Base-by-base conservation (phyloP, 2,888 invertebrate species). In the Andrena hattorfiana region DNA sequence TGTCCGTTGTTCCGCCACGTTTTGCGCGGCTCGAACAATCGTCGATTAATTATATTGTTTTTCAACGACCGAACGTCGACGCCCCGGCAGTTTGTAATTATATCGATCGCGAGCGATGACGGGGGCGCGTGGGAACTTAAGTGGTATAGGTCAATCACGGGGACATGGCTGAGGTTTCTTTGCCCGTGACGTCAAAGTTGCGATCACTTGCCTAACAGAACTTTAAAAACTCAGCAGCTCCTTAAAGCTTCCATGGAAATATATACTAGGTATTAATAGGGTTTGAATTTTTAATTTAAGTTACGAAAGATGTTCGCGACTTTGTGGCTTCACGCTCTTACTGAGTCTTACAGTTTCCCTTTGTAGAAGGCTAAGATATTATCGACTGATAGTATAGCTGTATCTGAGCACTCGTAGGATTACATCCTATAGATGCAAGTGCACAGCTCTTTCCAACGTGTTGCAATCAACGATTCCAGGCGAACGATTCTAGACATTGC, bases 11-110 rank as follows among this genome's bases (percentile, higher is more conserved):
- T 30, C 49, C 20, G 16, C 8, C 28, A 10, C 20, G 28, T 62
- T 63, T 76, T 62, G 16, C 70, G 7, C 30, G 42, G 20, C 7
- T n/a, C 59, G 28, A 23, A 62, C 71, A 71, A 71, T 71, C 60
- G 71, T 49, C 71, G 48, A 62, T 71, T 71, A 71, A 71, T 71
- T 62, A 71, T 62, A 71, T 71, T 62, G 60, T 71, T 71, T 71
- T 49, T 49, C 10, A 7, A 32, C 30, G 1, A 48, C 30, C 48
- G 6, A 30, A 5, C 35, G 20, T 49, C 49, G 71, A 71, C 48
- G 35, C 23, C 63, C 63, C 63, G 23, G 72, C 51, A 30, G 30
- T 30, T 62, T 30, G 28, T n/a, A 30, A 42, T 63, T 35, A 62
- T 32, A 42, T 42, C 42, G 42, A 42, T 35, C 54, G 54, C 2